Percentiles rank a stretch among this genome's conserved stretches.
These are phyloP conservation scores for Alviniconcha marisindica DNA, from an alignment of 1,140 invertebrate species.

Conservation along the genomic window DNA sequence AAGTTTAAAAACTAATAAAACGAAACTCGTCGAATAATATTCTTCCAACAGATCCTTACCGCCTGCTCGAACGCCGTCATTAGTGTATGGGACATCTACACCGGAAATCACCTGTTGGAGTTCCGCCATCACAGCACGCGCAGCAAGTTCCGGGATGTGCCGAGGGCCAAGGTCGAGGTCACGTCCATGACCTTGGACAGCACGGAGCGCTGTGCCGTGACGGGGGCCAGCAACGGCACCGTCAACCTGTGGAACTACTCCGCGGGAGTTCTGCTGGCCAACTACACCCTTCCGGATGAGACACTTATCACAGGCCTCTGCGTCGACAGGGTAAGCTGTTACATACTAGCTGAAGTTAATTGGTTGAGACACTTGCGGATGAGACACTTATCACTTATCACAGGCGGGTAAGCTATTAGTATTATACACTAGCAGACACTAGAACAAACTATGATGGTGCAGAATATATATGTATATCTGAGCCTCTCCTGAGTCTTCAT, in stretches of 20 bases:
- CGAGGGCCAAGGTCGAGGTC: slow-evolving; percentile 81
- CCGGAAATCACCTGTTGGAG: slow-evolving; percentile 64
- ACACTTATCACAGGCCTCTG: slow-evolving; percentile 44
- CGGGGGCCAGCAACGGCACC: slow-evolving; percentile 83
- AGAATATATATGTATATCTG: too few relatives aligned
- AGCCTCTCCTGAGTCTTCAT: too few relatives aligned
- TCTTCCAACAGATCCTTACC: slow-evolving; percentile 60
- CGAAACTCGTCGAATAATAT: too few relatives aligned
- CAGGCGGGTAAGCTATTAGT: too few relatives aligned
- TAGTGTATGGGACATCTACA: slow-evolving; percentile 66
- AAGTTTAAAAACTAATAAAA: too few relatives aligned
- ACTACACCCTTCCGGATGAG: slow-evolving; percentile 53
- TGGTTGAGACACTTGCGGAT: too few relatives aligned
- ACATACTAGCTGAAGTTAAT: too few relatives aligned
- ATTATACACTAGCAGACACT: too few relatives aligned
- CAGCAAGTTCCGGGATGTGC: slow-evolving; percentile 73
- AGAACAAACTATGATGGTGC: too few relatives aligned
- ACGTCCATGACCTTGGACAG: slow-evolving; percentile 85
- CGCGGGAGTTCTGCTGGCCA: slow-evolving; percentile 82
- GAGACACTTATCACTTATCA: too few relatives aligned
- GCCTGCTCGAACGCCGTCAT: slow-evolving; percentile 66
- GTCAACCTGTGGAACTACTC: slow-evolving; percentile 86
- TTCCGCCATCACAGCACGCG: slow-evolving; percentile 63
- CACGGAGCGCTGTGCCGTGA: slow-evolving; percentile 82
- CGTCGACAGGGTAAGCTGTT: background rate